Conservation (phyloP, 2,113 vertebrate genomes). For the Albula goreensis region DNA sequence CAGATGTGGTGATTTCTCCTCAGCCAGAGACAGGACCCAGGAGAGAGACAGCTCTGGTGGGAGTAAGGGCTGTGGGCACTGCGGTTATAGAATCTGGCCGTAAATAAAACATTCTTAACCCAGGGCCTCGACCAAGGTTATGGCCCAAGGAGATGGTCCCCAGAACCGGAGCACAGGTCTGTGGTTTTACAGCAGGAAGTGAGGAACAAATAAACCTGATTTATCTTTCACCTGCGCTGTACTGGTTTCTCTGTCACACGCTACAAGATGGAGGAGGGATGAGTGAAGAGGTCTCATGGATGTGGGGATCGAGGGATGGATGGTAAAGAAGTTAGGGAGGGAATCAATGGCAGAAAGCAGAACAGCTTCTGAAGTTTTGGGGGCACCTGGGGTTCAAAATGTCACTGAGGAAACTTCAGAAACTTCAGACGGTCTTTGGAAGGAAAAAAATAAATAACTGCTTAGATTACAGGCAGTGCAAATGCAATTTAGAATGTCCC, state of each 20-base stretch:
- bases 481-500: not conserved
- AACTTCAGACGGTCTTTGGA: not conserved
- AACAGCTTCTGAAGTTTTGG: not conserved
- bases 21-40: too few species aligned
- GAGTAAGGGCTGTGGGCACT: too few species aligned
- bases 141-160: constrained; percentile 42
- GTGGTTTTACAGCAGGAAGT: constrained; percentile 41
- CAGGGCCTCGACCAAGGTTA: constrained; percentile 55
- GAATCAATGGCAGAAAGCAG: not conserved
- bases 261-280: constrained; percentile 21
- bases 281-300: not conserved
- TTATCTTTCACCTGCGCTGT: constrained; percentile 26
- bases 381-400: not conserved
- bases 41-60: too few species aligned
- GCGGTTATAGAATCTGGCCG: too few species aligned
- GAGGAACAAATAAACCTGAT: constrained; percentile 52
- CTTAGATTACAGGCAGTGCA: not conserved
- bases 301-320: not conserved
- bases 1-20: too few species aligned
- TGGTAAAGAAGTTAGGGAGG: not conserved
- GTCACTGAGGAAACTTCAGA: not conserved
- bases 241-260: constrained; percentile 20
- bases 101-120: not conserved
- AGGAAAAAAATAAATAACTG: too few species aligned
- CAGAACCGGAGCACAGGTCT: constrained; percentile 28